Evolutionary conservation across 2,113 vertebrate species (phyloP), one percentile per base, ranked within the genome.

Genomic region (Rutilus rutilus): DNA sequence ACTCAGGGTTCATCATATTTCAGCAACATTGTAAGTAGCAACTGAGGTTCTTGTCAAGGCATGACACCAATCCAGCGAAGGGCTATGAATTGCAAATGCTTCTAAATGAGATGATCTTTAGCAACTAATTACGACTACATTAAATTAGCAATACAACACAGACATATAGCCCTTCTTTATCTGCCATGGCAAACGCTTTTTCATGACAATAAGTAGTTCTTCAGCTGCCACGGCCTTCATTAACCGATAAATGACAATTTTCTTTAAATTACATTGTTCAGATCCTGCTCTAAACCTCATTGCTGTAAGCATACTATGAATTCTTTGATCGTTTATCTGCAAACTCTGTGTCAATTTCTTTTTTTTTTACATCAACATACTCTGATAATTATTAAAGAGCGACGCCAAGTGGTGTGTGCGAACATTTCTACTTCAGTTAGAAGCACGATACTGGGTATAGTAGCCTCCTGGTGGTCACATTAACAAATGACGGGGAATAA

Each of bases 11-110:
- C 11, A 73, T 42, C 69, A 73, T 5, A 27, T 25, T 39, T 27
- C 23, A 27, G 14, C 19, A 76, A 33, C 2, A 23, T 9, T 57
- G 9, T 25, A 54, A 27, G n/a, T 3, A 47, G 45, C 25, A 42
- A 2, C 8, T 52, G 45, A 8, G 78, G 42, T 8, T 33, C 39
- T 64, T 81, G 78, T 12, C 78, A 50, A 65, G 60, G 17, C 78
- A 81, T 81, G 60, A 54, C 25, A 77, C 75, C n/a, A 21, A 54
- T 30, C 25, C 17, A 42, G 6, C 17, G 12, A 74, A 54, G 2
- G 45, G 42, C 25, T 62, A 62, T 80, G 87, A 84, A 76, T 80
- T 60, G 79, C 76, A 60, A 81, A 77, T 54, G 47, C 50, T 76
- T 36, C 27, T 6, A 17, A 73, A 67, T 74, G 21, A 45, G 39